Conservation (phyloP, 2,888 invertebrate species). For the Dione juno region DNA sequence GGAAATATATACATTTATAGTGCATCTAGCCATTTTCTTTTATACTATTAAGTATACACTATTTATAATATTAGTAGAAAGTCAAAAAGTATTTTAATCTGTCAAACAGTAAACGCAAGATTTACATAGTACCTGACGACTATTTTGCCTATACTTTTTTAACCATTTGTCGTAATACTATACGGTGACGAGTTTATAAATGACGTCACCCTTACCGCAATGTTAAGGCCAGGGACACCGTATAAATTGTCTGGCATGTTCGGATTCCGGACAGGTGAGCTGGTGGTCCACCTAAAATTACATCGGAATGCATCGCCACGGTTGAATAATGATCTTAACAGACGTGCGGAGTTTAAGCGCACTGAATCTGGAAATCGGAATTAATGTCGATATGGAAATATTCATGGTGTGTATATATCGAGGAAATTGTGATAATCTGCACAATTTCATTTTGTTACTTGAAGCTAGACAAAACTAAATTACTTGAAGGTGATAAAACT, state of each 20-base stretch:
- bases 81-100: no score
- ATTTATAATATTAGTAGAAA: no score
- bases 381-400: neutral
- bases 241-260: constrained; percentile 64
- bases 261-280: constrained; percentile 73
- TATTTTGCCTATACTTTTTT: neutral
- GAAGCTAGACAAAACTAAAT: no score
- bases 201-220: constrained; percentile 55
- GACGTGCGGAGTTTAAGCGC: constrained; percentile 4
- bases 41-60: no score
- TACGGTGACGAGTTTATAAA: constrained; percentile 32
- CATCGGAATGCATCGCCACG: constrained; percentile 52
- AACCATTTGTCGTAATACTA: constrained; percentile 35
- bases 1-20: no score
- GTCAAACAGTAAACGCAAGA: neutral
- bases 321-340: constrained; percentile 37
- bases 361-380: neutral
- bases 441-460: no score
- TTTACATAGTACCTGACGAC: neutral
- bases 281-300: constrained; percentile 57
- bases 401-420: neutral
- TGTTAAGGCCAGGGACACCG: constrained; percentile 50
- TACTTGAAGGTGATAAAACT: no score
- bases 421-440: no score
- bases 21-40: no score